Conservation (phyloP, 1,140 invertebrate species). For the Goniozus legneri region DNA sequence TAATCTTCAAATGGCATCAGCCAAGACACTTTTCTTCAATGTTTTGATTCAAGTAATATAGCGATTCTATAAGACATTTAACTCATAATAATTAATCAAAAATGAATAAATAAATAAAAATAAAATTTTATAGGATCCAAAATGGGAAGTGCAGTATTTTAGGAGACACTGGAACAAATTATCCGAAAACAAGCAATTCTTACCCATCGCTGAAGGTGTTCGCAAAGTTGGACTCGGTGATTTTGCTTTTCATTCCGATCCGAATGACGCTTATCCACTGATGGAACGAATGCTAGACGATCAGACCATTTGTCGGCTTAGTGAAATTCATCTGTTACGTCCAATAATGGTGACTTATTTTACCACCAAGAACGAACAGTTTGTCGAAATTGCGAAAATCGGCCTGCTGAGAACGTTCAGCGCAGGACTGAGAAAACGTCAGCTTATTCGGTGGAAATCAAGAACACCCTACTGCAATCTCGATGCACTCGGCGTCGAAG, state of each 20-base stretch:
- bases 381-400: conserved; percentile 22
- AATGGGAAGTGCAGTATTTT: conserved; percentile 19
- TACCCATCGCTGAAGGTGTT: not conserved
- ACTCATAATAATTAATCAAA: conserved; percentile 1
- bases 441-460: conserved; percentile 7
- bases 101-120: conserved; percentile 13
- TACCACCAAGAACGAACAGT: conserved; percentile 1
- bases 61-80: too few species aligned
- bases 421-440: conserved; percentile 17
- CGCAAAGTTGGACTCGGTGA: not conserved
- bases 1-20: conserved; percentile 10
- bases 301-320: conserved; percentile 28
- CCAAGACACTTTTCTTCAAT: conserved; percentile 17
- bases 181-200: conserved; percentile 9
- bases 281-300: conserved; percentile 17
- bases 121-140: conserved; percentile 5
- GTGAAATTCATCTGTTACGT: conserved; percentile 23
- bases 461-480: conserved; percentile 21
- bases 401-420: too few species aligned
- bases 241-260: conserved; percentile 22
- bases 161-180: conserved; percentile 17
- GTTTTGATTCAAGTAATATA: conserved; percentile 14
- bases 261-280: conserved; percentile 13
- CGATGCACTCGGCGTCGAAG: conserved; percentile 1
- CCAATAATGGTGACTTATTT: conserved; percentile 11